Evolutionary conservation across 2,888 invertebrate genomes (phyloP).

Genomic region (Parnassius apollo): DNA sequence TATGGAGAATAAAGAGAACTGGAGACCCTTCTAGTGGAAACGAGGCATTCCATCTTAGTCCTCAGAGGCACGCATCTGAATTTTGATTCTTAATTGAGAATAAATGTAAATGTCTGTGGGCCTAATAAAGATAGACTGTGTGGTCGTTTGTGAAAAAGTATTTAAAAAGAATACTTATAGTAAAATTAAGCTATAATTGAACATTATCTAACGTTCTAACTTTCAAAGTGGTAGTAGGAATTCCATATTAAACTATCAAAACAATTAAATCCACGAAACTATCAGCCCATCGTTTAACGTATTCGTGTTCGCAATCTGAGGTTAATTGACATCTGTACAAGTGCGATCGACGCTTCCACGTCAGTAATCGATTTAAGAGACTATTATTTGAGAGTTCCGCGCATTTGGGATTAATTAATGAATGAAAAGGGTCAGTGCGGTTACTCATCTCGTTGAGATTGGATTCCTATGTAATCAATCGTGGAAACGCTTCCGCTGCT

Average conservation of each 20-base stretch:
- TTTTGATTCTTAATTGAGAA: no score
- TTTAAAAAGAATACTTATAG: no score
- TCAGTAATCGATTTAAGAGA: constrained; percentile 65
- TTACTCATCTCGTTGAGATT: constrained; percentile 64
- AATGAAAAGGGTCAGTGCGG: constrained; percentile 67
- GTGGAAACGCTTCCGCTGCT: constrained; percentile 40
- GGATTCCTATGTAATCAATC: constrained; percentile 59
- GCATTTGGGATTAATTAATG: constrained; percentile 72
- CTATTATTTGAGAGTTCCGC: constrained; percentile 64
- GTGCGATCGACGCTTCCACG: constrained; percentile 60
- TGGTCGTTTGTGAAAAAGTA: no score
- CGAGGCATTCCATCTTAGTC: no score
- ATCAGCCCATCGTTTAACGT: constrained; percentile 34
- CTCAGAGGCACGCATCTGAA: no score
- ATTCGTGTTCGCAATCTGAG: constrained; percentile 39
- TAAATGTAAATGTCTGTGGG: no score
- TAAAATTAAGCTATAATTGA: no score
- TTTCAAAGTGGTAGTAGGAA: background rate
- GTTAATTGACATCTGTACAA: constrained; percentile 58
- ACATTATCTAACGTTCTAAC: background rate
- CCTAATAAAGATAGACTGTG: no score
- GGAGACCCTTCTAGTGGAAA: no score
- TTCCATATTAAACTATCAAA: constrained; percentile 23
- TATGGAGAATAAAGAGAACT: no score
- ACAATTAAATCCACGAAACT: constrained; percentile 15